A percentile compares a stretch with the other conserved stretches of the same genome.
These are phyloP conservation scores for Opisthograptis luteolata DNA, from an alignment of 2,888 invertebrate genomes.

Conservation along the genomic window DNA sequence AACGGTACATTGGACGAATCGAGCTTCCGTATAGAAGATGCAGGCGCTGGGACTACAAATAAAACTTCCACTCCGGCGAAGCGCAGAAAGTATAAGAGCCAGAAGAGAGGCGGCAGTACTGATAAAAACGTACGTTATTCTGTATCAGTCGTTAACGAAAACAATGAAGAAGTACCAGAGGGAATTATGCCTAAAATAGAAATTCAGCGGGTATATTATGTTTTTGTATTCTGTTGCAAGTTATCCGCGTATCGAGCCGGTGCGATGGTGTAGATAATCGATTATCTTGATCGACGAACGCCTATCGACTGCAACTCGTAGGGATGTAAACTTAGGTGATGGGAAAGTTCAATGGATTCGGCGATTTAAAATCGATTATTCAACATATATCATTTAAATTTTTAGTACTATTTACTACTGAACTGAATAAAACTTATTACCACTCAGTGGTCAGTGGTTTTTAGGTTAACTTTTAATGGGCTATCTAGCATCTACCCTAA, in stretches of 20 bases:
- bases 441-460: too few species aligned
- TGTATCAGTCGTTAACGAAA: constrained; percentile 64
- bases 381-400: neutral
- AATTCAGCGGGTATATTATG: constrained; percentile 71
- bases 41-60: constrained; percentile 20
- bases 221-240: constrained; percentile 40
- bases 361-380: neutral
- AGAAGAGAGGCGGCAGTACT: constrained; percentile 56
- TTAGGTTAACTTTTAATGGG: too few species aligned
- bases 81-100: constrained; percentile 58
- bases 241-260: constrained; percentile 28
- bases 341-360: neutral
- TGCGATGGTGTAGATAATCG: constrained; percentile 22
- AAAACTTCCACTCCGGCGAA: constrained; percentile 45
- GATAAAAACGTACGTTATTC: constrained; percentile 75
- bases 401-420: too few species aligned
- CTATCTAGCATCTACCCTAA: too few species aligned
- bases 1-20: constrained; percentile 65
- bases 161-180: constrained; percentile 50
- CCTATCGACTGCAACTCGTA: constrained; percentile 13
- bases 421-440: too few species aligned
- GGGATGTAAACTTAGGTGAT: neutral
- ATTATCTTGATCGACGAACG: constrained; percentile 20
- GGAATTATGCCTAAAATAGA: constrained; percentile 67
- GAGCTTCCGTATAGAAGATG: constrained; percentile 53